Evolutionary conservation across 2,113 vertebrate species (phyloP).

Genomic region (Rutilus rutilus): DNA sequence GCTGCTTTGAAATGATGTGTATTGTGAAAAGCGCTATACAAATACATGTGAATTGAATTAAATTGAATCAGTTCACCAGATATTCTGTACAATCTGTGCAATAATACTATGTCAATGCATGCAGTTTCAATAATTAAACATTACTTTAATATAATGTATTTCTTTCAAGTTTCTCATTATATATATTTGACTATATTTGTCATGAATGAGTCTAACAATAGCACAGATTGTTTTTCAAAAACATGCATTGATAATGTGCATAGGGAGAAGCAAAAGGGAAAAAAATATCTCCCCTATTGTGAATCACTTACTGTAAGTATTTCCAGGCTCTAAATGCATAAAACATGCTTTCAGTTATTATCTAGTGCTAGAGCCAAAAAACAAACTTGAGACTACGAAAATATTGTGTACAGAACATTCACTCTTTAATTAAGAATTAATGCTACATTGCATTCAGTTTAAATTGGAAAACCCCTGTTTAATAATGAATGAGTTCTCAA

Average conservation of each 20-base stretch:
- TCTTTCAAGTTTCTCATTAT: background rate
- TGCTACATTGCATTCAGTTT: background rate
- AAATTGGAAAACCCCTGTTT: background rate
- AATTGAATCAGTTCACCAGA: no score
- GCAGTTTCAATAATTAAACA: background rate
- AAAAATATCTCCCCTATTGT: background rate
- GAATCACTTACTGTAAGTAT: slow-evolving; percentile 26
- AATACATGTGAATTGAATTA: no score
- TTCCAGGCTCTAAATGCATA: slow-evolving; percentile 38
- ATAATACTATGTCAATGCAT: background rate
- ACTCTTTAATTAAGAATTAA: background rate
- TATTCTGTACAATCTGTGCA: background rate
- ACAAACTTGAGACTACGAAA: slow-evolving; percentile 11
- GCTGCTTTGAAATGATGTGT: no score
- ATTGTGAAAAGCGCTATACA: no score
- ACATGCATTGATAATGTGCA: background rate
- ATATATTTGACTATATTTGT: background rate
- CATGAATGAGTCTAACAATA: background rate
- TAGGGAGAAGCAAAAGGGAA: background rate
- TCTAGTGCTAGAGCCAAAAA: slow-evolving; percentile 55
- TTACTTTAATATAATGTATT: background rate
- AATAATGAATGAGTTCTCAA: background rate
- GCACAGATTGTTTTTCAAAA: background rate
- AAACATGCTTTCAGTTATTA: slow-evolving; percentile 59
- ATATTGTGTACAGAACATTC: slow-evolving; percentile 36